Evolutionary conservation across 2,888 invertebrate genomes (phyloP), one percentile per base, ranked within the genome.

Genomic region (Beris chalybata): DNA sequence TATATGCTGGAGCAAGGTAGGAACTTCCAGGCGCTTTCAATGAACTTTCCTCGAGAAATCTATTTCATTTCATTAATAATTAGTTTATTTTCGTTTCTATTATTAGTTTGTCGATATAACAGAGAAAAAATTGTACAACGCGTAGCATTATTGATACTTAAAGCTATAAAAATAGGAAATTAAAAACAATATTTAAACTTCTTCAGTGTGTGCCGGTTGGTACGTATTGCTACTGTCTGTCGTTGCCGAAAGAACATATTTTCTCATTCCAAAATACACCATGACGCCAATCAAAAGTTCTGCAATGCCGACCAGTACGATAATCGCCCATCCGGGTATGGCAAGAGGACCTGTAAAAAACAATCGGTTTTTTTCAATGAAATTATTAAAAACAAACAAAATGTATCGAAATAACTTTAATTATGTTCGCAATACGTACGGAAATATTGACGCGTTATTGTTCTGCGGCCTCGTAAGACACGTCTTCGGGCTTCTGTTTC

Each of bases 261-360:
- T 91, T 71, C 88, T 86, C 84, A 92, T 83, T 11, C 87, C 78
- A 0, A 85, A 80, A 74, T 89, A 92, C 0, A 91, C 75, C 6
- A 88, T 82, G 1, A 84, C 91, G 50, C 91, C 92, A n/a, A 88
- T 73, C 4, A 87, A 67, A 43, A 92, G 77, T 85, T 92, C 89
- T 53, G 85, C 85, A 11, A 91, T 77, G 29, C 88, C 91, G 15
- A 89, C 82, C 72, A 92, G 79, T 31, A 90, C 75, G 68, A 89
- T 85, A 67, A 91, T 86, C 0, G 89, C 87, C 91, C 92, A 92
- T 0, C 90, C 90, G 69, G 92, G 91, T 71, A 92, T 86, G 9
- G 87, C 85, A 64, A 85, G 85, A 11, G 56, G 56, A 32, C 80
- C 91, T 91, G 71, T 59, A 74, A 68, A 59, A 66, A 50, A 58